phyloP scores from a whole-genome alignment of 2,113 vertebrate species.

The Plectropomus leopardus region DNA sequence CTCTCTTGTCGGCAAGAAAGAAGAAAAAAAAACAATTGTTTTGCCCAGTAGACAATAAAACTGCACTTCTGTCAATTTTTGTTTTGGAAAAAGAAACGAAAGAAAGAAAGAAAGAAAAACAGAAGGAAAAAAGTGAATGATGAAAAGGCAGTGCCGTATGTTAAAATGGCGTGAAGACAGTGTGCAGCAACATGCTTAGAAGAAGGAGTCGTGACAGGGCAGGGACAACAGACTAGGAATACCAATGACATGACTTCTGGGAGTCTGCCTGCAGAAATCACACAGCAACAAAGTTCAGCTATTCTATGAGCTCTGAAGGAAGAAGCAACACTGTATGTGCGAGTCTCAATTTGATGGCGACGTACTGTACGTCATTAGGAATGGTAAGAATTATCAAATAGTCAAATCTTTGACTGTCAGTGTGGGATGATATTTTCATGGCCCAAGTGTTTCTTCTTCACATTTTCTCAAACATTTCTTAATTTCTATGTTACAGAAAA shows the following conservation, averaged over 20 bases:
- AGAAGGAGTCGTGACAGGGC: constrained; percentile 40
- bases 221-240: constrained; percentile 56
- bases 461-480: not conserved
- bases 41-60: not conserved
- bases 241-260: constrained; percentile 62
- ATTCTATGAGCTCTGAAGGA: constrained; percentile 32
- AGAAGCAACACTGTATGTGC: constrained; percentile 7
- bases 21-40: not conserved
- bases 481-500: not conserved
- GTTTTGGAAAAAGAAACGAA: not conserved
- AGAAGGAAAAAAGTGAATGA: not conserved
- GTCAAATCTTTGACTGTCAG: not conserved
- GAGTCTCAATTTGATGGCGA: not conserved
- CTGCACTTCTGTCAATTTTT: not conserved
- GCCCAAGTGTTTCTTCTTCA: not conserved
- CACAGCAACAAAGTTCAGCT: constrained; percentile 47
- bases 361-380: not conserved
- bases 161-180: constrained; percentile 18
- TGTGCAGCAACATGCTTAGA: constrained; percentile 23
- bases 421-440: not conserved
- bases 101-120: not conserved
- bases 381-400: not conserved
- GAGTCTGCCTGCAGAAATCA: constrained; percentile 48
- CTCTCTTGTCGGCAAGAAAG: not conserved
- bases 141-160: constrained; percentile 26